Base-by-base conservation (phyloP, 1,140 invertebrate species). In the Galendromus occidentalis region DNA sequence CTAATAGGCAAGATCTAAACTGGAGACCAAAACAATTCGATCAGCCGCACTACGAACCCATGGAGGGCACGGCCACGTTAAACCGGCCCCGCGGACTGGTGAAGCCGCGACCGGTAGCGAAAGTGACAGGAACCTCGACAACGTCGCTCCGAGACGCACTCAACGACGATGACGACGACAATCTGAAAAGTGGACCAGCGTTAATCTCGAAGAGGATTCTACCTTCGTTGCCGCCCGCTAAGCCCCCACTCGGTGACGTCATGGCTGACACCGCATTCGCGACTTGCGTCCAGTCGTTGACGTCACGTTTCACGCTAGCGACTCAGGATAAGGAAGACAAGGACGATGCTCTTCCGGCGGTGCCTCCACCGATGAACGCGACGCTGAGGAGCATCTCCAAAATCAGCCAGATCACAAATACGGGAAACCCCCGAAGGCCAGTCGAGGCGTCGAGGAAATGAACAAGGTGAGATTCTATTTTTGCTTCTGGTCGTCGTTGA, bases 31-130 rank as follows among this genome's bases (percentile, higher is more conserved):
- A 59, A 14, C 51, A 59, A 22, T 59, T 59, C 20, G 51, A 59
- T 22, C 71, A 73, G 44, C 30, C n/a, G 20, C 29, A 41, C 4
- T 68, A 44, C n/a, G 68, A 66, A 42, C 67, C 44, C 64, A 67
- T 66, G 6, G 69, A 67, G 42, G 84, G 85, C 20, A 87, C 87
- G 6, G 87, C 88, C 29, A 91, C 86, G 2, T 76, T 88, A 67
- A 87, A 90, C 0, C 82, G 89, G 67, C 90, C 88, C 2, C 80
- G 87, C 71, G 72, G 74, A 28, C 78, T 87, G 5, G 85, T 87
- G 14, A 83, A 88, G 71, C 85, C 85, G 2, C 77, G 86, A 67
- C 87, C 87, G n/a, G 83, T 91, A 17, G 87, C 88, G 1, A 90
- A 88, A 78, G 87, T 90, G 70, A 78, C 80, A 42, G 84, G 69